A percentile compares a stretch with the other conserved stretches of the same genome.
Evolutionary conservation across 2,797 vertebrate species (phyloP).

Genomic region (Podarcis siculus): DNA sequence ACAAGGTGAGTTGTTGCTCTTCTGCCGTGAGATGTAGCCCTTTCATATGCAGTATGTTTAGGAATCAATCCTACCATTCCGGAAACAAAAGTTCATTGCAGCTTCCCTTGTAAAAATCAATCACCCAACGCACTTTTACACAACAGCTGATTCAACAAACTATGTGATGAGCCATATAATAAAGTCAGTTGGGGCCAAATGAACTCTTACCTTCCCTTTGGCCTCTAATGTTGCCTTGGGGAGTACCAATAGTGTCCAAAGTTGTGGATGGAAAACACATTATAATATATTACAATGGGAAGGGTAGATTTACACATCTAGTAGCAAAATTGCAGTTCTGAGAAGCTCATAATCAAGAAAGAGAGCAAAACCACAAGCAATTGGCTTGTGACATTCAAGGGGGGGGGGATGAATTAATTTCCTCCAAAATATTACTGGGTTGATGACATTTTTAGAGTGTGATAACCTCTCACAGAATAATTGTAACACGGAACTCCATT

Average conservation of each 20-base stretch:
- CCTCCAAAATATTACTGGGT: neutral
- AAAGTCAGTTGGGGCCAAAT: neutral
- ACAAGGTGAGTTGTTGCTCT: too few relatives aligned
- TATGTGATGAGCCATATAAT: constrained; percentile 24
- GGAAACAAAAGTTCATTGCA: neutral
- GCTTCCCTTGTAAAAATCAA: constrained; percentile 19
- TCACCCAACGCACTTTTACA: neutral
- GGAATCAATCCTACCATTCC: neutral
- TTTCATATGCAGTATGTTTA: neutral
- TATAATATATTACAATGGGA: neutral
- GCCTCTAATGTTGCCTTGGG: neutral
- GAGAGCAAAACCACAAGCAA: neutral
- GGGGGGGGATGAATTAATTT: neutral
- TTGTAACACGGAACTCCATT: neutral
- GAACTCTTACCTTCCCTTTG: neutral
- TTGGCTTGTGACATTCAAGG: neutral
- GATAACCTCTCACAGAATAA: neutral
- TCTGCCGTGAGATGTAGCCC: neutral
- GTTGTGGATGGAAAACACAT: neutral
- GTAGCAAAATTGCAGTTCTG: neutral
- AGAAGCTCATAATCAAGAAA: neutral
- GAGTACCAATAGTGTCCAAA: neutral
- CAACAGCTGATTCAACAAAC: constrained; percentile 21
- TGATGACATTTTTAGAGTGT: neutral
- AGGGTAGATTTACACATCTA: neutral